These are phyloP conservation scores for Euspilapteryx auroguttella DNA, from an alignment of 2,888 invertebrate species.

Conservation along the genomic window DNA sequence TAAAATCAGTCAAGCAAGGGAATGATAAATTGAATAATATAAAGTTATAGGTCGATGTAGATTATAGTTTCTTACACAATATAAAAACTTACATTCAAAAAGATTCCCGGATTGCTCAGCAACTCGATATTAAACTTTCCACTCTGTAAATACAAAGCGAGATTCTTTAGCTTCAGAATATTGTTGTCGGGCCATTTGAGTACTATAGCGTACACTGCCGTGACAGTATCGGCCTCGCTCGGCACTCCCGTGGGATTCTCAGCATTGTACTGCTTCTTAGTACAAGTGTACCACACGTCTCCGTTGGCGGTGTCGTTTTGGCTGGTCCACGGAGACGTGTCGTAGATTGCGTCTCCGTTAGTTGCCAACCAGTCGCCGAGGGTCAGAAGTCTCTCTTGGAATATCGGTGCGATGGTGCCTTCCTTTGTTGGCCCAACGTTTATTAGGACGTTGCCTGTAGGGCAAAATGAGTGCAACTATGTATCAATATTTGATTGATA, in stretches of 20 bases:
- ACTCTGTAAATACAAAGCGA: constrained; percentile 18
- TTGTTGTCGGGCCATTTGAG: constrained; percentile 70
- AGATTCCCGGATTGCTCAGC: constrained; percentile 20
- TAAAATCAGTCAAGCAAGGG: too few relatives aligned
- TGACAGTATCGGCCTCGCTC: constrained; percentile 13
- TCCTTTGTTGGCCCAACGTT: constrained; percentile 91
- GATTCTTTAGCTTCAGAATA: constrained; percentile 27
- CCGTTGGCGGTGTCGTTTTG: constrained; percentile 78
- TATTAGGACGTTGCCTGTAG: constrained; percentile 72
- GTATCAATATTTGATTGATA: too few relatives aligned
- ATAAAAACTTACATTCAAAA: constrained; percentile 27
- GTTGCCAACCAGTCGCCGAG: constrained; percentile 79
- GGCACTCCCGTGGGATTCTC: constrained; percentile 11
- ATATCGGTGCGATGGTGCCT: constrained; percentile 83
- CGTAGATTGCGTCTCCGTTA: constrained; percentile 90
- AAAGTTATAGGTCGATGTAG: too few relatives aligned
- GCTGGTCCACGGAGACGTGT: constrained; percentile 72
- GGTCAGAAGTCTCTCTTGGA: constrained; percentile 78
- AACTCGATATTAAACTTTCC: constrained; percentile 19
- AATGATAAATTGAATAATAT: too few relatives aligned
- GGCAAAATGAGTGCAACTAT: too few relatives aligned
- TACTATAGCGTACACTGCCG: constrained; percentile 66
- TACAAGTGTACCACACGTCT: constrained; percentile 67
- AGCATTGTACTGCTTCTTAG: constrained; percentile 7
- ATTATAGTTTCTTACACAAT: too few relatives aligned